phyloP scores from a whole-genome alignment of 2,797 vertebrate species.

The Chromis chromis region DNA sequence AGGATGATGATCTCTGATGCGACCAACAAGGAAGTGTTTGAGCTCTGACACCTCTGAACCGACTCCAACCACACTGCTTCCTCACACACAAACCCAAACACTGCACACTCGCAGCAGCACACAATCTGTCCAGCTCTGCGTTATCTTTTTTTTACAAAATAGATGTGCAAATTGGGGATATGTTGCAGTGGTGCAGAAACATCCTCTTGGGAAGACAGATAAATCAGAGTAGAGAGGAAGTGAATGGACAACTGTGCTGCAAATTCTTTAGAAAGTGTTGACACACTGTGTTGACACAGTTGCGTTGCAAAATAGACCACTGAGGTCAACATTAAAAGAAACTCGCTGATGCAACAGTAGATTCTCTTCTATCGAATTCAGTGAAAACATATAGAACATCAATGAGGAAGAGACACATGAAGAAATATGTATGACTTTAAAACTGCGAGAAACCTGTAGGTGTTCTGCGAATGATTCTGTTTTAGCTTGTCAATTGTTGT shows the following conservation, averaged over 20 bases:
- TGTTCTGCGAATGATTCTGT: too few species aligned
- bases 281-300: conserved; percentile 63
- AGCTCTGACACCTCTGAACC: conserved; percentile 43
- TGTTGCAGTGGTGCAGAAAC: neutral
- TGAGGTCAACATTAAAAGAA: conserved; percentile 41
- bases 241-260: conserved; percentile 34
- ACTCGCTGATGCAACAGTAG: conserved; percentile 37
- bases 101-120: conserved; percentile 4
- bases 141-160: neutral
- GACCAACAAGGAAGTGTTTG: conserved; percentile 71
- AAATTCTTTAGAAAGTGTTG: conserved; percentile 73
- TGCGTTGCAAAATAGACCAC: conserved; percentile 59
- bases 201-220: neutral
- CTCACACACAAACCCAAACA: conserved; percentile 62
- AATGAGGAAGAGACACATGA: neutral
- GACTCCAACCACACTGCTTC: conserved; percentile 71
- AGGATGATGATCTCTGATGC: conserved; percentile 28
- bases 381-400: neutral
- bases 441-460: too few species aligned
- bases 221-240: conserved; percentile 37
- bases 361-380: neutral
- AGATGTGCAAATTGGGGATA: neutral
- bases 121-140: neutral
- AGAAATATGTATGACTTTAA: too few species aligned
- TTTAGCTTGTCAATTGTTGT: too few species aligned